A percentile compares a stretch with the other conserved stretches of the same genome.
Evolutionary conservation across 2,888 invertebrate genomes (phyloP).

Genomic region (Harpalus rubripes): DNA sequence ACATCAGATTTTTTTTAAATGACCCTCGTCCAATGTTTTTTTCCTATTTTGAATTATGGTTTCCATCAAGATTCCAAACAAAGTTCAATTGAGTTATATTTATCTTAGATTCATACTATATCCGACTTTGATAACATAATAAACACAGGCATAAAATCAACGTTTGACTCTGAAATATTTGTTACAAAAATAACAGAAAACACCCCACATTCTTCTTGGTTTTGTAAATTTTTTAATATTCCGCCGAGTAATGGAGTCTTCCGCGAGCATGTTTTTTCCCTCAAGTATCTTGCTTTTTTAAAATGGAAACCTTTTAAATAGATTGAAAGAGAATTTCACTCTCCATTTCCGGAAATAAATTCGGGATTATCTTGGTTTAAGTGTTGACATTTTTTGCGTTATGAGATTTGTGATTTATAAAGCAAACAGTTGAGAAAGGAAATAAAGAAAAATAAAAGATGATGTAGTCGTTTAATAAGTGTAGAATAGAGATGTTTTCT

Average conservation of each 20-base stretch:
- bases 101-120: too few relatives aligned
- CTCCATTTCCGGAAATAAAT: neutral
- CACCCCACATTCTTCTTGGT: too few relatives aligned
- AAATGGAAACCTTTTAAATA: neutral
- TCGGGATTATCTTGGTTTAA: neutral
- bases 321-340: neutral
- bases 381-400: neutral
- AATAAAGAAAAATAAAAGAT: neutral
- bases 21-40: too few relatives aligned
- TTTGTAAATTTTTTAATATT: too few relatives aligned
- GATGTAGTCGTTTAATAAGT: neutral
- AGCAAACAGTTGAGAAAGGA: neutral
- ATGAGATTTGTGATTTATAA: neutral
- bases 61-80: too few relatives aligned
- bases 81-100: too few relatives aligned
- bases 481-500: neutral
- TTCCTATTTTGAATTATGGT: too few relatives aligned
- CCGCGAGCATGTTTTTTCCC: neutral
- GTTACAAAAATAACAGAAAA: too few relatives aligned
- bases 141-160: too few relatives aligned
- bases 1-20: too few relatives aligned
- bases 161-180: too few relatives aligned
- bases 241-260: neutral
- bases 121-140: too few relatives aligned
- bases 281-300: neutral